These are phyloP conservation scores for Delphinus delphis DNA, from an alignment of 2,113 vertebrate genomes.

Conservation along the genomic window DNA sequence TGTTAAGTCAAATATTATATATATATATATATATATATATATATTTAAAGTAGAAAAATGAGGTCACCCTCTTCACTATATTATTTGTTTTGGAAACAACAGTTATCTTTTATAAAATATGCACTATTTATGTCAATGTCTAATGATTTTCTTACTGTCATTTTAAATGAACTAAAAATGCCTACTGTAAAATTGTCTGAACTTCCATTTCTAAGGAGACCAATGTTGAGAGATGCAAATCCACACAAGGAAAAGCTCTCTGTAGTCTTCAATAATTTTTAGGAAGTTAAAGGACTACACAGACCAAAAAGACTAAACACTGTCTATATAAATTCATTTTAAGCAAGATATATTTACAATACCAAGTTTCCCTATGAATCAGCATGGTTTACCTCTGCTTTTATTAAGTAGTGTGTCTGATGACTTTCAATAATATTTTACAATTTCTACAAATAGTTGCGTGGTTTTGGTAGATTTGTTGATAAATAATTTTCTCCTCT, in stretches of 20 bases:
- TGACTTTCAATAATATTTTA: background rate
- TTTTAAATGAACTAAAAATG: background rate
- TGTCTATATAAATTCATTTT: background rate
- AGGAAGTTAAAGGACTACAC: background rate
- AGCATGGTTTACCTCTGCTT: background rate
- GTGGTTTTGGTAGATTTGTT: background rate
- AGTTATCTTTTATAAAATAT: background rate
- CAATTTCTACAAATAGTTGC: background rate
- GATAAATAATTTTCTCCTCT: background rate
- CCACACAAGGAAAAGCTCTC: background rate
- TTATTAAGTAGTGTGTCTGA: background rate
- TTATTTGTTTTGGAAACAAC: background rate
- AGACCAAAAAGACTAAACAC: background rate
- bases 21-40: no score
- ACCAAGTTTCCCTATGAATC: background rate
- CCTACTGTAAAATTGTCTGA: background rate
- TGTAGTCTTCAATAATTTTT: background rate
- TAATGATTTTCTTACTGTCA: background rate
- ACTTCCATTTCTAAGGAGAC: background rate
- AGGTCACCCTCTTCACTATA: background rate
- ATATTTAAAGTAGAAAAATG: background rate
- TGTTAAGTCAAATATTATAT: background rate
- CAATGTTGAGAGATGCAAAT: background rate
- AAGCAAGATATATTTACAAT: background rate
- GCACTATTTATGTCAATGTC: background rate